Evolutionary conservation across 2,797 vertebrate genomes (phyloP), one percentile per base, ranked within the genome.

Genomic region (Coccyzus lansbergi): DNA sequence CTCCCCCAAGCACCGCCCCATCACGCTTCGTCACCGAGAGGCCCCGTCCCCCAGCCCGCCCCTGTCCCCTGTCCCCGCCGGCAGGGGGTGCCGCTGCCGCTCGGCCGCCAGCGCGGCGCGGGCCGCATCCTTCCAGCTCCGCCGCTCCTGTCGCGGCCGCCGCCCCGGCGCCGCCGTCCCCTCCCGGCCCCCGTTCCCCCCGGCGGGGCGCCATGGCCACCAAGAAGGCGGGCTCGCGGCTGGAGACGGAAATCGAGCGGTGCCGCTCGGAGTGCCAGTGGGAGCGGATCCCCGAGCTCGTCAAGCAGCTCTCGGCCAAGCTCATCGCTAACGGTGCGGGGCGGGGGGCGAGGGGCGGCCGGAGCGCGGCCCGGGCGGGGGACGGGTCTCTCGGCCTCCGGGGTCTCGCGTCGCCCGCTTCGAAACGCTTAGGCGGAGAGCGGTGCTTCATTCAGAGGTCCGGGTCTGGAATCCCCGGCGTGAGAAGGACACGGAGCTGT

Each of bases 171-270:
- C 40, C 40, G 40, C 40, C 40, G 40, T 11, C 40, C 40, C 15
- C 40, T 44, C 44, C 44, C 17, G 13, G 97, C 96, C 59, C 31
- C 56, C n/a, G n/a, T n/a, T 63, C 86, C 36, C 65, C 52, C 79
- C 49, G 55, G 65, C 65, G 71, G 83, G 83, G 40, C 60, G 42
- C 95, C 81, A 99, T 99, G 99, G 99, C 99, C 95, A 98, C 99
- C 75, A 98, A 97, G 97, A 99, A 99, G 98, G 98, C 98, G 83
- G 99, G 99, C 68, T 99, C 99, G 82, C 98, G 99, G 90, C 98
- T 99, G 96, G 99, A 99, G 97, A 98, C 97, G 19, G 99, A 99
- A 97, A 99, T 99, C 95, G 99, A 99, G 97, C 98, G 99, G 74
- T 99, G 99, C 95, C 99, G 99, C 52, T 99, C 98, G 21, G 99